A percentile compares a stretch with the other conserved stretches of the same genome.
Conservation (phyloP, 2,797 vertebrate species). For the Intellagama lesueurii region DNA sequence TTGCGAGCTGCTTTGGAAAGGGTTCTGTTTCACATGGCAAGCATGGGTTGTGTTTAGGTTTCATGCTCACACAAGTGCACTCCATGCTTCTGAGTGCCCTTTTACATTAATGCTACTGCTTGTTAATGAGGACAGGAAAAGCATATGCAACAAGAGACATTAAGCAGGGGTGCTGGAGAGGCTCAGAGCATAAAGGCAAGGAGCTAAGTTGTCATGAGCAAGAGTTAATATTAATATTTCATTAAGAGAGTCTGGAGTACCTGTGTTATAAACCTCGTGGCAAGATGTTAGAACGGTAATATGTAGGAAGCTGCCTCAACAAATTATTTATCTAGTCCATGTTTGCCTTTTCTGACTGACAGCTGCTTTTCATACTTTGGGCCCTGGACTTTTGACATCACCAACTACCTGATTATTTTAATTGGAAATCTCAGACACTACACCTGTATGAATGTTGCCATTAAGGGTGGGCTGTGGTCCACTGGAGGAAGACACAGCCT, state of each 20-base stretch:
- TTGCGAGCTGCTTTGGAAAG: slow-evolving; percentile 54
- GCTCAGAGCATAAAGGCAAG: not conserved
- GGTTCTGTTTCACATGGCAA: not conserved
- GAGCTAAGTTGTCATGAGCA: not conserved
- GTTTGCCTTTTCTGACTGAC: not conserved
- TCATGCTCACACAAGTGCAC: not conserved
- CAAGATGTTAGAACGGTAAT: too few species aligned
- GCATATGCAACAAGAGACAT: slow-evolving; percentile 2
- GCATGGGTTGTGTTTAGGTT: not conserved
- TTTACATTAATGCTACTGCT: slow-evolving; percentile 36
- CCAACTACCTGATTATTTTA: not conserved
- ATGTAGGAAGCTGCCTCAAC: not conserved
- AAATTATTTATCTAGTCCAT: not conserved
- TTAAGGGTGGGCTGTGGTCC: not conserved
- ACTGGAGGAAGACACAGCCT: not conserved
- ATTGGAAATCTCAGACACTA: too few species aligned
- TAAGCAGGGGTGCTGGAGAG: not conserved
- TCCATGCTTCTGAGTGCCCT: slow-evolving; percentile 34
- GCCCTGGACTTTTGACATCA: not conserved
- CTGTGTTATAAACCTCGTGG: not conserved
- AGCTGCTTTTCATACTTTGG: too few species aligned
- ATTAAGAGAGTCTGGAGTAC: not conserved
- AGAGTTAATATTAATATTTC: not conserved
- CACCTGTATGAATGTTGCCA: not conserved
- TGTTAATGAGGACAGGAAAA: slow-evolving; percentile 15